Evolutionary conservation across 2,113 vertebrate species (phyloP), one percentile per base, ranked within the genome.

Genomic region (Girardinichthys multiradiatus): DNA sequence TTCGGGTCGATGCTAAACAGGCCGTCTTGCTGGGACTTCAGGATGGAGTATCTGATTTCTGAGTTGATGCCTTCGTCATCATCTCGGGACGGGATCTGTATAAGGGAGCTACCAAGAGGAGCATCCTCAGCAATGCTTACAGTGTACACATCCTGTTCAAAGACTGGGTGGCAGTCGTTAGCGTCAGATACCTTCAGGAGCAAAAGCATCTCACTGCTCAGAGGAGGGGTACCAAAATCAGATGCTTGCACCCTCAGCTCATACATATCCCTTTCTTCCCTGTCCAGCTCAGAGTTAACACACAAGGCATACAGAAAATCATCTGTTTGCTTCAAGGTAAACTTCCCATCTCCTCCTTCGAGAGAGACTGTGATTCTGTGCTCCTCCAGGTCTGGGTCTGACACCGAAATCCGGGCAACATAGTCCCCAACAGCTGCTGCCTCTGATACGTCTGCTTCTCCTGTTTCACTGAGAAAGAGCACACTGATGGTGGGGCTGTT

Each of bases 321-420:
- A 6, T 95, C 94, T 0, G 92, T 94, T 4, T 91, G 76, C 60
- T 81, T 92, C 76, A 97, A 84, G 0, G 70, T 74, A 33, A 97
- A 97, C 77, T 85, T 93, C 54, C 91, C 92, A 3, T 94, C 91
- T 0, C 89, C 95, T 27, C 95, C 95, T n/a, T 93, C 83, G 0
- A 95, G 84, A 0, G 77, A 83, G 68, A 93, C 92, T 75, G 70
- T 0, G 83, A 94, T 70, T 85, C 70, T 76, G 58, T 82, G 59
- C 48, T 77, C 28, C 70, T 89, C 27, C 2, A 92, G 83, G 59
- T 99, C 97, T 0, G 94, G 94, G 68, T 99, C 97, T 0, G 96
- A 96, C 68, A 96, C 95, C 0, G 96, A 96, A 28, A 97, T 92
- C 31, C 96, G 90, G 68, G 97, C 96, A 21, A 99, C 93, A 1